phyloP scores from a whole-genome alignment of 2,888 invertebrate genomes.

The Cactoblastis cactorum region DNA sequence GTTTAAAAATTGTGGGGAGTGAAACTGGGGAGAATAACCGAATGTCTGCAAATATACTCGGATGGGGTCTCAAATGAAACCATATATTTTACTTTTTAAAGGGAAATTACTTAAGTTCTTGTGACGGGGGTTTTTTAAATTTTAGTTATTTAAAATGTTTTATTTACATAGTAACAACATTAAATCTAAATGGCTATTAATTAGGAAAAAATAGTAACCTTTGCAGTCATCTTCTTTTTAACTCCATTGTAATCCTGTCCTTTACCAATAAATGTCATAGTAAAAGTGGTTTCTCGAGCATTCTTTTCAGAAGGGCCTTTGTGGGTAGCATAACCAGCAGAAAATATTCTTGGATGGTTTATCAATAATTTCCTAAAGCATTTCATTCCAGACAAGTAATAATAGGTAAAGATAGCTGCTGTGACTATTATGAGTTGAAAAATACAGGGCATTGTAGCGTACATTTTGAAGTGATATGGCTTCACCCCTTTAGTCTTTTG shows the following conservation, averaged over 20 bases:
- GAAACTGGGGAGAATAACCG: too few species aligned
- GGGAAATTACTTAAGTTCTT: too few species aligned
- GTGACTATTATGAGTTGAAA: slow-evolving; percentile 39
- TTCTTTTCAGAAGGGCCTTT: slow-evolving; percentile 43
- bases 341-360: slow-evolving; percentile 41
- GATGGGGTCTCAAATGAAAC: too few species aligned
- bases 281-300: slow-evolving; percentile 37
- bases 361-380: slow-evolving; percentile 43
- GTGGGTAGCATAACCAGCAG: slow-evolving; percentile 43
- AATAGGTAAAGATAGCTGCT: slow-evolving; percentile 39
- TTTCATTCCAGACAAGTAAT: slow-evolving; percentile 39
- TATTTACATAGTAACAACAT: too few species aligned
- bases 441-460: slow-evolving; percentile 39
- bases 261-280: slow-evolving; percentile 39
- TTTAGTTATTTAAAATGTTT: too few species aligned
- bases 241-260: slow-evolving; percentile 33
- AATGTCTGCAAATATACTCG: too few species aligned
- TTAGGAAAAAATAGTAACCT: slow-evolving; percentile 29
- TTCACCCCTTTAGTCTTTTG: slow-evolving; percentile 33
- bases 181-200: too few species aligned
- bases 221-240: slow-evolving; percentile 31
- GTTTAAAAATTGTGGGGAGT: too few species aligned
- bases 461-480: slow-evolving; percentile 37
- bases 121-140: too few species aligned
- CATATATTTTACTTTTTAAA: too few species aligned